Evolutionary conservation across 2,113 vertebrate genomes (phyloP).

Genomic region (Halichoeres trimaculatus): DNA sequence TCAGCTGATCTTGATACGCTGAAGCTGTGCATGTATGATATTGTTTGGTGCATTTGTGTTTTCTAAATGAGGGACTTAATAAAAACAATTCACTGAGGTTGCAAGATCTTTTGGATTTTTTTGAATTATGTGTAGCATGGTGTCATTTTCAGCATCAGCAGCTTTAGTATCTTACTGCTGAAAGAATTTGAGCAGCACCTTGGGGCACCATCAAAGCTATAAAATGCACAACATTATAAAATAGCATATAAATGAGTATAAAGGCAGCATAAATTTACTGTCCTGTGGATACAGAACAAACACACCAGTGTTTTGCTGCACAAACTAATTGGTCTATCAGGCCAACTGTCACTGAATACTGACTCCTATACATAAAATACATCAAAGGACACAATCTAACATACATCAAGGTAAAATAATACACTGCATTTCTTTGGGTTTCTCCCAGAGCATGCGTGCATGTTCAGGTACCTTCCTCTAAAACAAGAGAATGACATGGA

Average conservation of each 20-base stretch:
- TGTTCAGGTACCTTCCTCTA: slow-evolving; percentile 39
- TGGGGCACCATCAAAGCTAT: slow-evolving; percentile 64
- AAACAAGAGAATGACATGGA: slow-evolving; percentile 69
- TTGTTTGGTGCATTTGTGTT: slow-evolving; percentile 83
- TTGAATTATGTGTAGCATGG: slow-evolving; percentile 38
- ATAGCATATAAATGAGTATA: slow-evolving; percentile 66
- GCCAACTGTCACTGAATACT: slow-evolving; percentile 1
- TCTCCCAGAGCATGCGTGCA: slow-evolving; percentile 32
- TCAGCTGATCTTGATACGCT: slow-evolving; percentile 79
- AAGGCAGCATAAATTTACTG: slow-evolving; percentile 53
- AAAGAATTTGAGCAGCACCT: slow-evolving; percentile 59
- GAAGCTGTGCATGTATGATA: slow-evolving; percentile 82
- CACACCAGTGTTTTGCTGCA: slow-evolving; percentile 19
- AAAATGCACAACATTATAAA: slow-evolving; percentile 71
- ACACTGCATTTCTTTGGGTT: slow-evolving; percentile 26
- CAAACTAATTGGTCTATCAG: slow-evolving; percentile 39
- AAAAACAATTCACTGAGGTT: slow-evolving; percentile 75
- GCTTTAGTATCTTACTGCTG: slow-evolving; percentile 71
- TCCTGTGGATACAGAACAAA: slow-evolving; percentile 50
- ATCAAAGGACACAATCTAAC: not conserved
- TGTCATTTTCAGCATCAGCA: slow-evolving; percentile 75
- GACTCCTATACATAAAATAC: not conserved
- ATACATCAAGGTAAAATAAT: slow-evolving; percentile 6
- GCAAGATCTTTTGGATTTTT: slow-evolving; percentile 32
- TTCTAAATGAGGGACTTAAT: slow-evolving; percentile 80